Evolutionary conservation across 1,140 invertebrate species (phyloP).

Genomic region (Drosophila nigrodunni): DNA sequence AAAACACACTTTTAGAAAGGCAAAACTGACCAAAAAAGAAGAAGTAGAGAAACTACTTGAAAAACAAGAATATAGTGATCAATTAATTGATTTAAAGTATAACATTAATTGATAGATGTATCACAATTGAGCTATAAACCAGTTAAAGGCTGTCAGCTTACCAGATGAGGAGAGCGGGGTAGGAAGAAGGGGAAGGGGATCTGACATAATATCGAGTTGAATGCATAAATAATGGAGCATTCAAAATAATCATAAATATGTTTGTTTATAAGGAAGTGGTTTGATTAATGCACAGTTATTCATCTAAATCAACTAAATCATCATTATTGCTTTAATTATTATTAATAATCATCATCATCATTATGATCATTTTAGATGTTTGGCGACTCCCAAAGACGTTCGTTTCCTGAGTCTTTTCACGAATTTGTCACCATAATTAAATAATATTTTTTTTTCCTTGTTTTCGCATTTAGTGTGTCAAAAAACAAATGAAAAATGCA

Average conservation of each 20-base stretch:
- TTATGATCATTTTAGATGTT: neutral
- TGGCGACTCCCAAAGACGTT: constrained; percentile 47
- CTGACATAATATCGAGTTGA: constrained; percentile 26
- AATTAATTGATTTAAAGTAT: constrained; percentile 35
- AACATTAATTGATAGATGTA: constrained; percentile 18
- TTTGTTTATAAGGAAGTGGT: constrained; percentile 59
- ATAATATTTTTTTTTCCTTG: constrained; percentile 50
- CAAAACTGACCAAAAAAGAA: neutral
- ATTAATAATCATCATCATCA: neutral
- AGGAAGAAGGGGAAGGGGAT: neutral
- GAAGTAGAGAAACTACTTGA: neutral
- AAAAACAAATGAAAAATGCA: constrained; percentile 63
- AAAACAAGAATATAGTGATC: constrained; percentile 4
- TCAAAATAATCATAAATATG: constrained; percentile 31
- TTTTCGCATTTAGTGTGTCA: constrained; percentile 32
- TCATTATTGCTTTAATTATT: constrained; percentile 3
- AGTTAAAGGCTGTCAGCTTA: constrained; percentile 23
- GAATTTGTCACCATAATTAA: constrained; percentile 70
- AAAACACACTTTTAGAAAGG: constrained; percentile 11
- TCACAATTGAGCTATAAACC: constrained; percentile 31
- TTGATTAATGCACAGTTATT: constrained; percentile 66
- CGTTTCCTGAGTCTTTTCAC: constrained; percentile 77
- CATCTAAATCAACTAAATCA: constrained; percentile 30
- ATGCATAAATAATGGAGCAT: constrained; percentile 28
- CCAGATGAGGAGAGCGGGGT: no score